Base-by-base conservation (phyloP, 2,888 invertebrate species). In the Mimumesa dahlbomi region DNA sequence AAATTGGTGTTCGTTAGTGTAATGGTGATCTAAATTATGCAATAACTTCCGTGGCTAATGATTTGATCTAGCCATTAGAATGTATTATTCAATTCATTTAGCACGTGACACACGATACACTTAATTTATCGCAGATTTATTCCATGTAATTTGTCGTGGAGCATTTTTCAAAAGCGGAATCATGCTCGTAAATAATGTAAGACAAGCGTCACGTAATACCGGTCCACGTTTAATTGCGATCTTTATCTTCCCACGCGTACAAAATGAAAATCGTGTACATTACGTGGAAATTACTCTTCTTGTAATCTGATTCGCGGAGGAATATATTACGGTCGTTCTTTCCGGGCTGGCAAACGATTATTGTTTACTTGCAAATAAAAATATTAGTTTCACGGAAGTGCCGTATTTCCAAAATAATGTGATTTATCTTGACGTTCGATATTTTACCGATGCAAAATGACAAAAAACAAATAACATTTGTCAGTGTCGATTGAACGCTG, bases 211-310 rank as follows among this genome's bases (percentile, higher is more conserved):
- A 14, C n/a, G n/a, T n/a, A n/a, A 7, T 22, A 45, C 2, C 45
- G 45, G 14, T 11, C 9, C 11, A 45, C 34, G 45, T 22, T 48
- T 42, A 57, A 68, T 64, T 43, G 31, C 38, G 64, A 68, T 64
- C 25, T 9, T 58, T 68, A 64, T 68, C 68, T 2, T 9, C 1
- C 22, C 22, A 2, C 36, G 25, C 16, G 21, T 40, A 50, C 16
- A 22, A 36, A 54, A 54, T 16, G 29, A 45, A 46, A 54, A 43
- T 43, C 49, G n/a, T n/a, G 13, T 11, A 11, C 29, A 4, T n/a
- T n/a, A n/a, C 36, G 13, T 13, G n/a, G 13, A 2, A 29, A 29
- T 2, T 2, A 9, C 9, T 29, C 9, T 29, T 29, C 29, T 29
- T 29, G 2, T 6, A 29, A 29, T 29, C 29, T 29, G 29, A 6